A percentile compares a stretch with the other conserved stretches of the same genome.
Conservation (phyloP, 2,113 vertebrate genomes). For the Ammospiza caudacuta region DNA sequence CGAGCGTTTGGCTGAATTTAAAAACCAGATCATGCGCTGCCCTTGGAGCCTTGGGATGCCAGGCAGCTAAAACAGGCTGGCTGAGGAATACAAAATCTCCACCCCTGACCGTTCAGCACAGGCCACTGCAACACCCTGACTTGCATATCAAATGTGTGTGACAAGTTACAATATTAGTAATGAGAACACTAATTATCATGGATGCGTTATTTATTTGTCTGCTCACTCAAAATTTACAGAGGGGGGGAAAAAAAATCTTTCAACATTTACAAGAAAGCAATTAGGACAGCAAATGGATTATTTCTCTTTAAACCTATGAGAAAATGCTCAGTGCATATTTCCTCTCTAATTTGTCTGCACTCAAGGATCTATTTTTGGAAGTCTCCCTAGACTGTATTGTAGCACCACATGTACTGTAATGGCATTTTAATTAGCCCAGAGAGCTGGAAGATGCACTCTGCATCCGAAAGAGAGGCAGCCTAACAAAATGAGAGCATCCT, state of each 20-base stretch:
- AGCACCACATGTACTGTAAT: slow-evolving; percentile 65
- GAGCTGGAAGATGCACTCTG: slow-evolving; percentile 49
- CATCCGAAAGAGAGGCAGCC: slow-evolving; percentile 39
- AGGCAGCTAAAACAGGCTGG: background rate
- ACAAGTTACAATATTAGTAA: background rate
- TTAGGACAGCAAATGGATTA: slow-evolving; percentile 23
- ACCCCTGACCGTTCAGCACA: background rate
- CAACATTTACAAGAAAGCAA: slow-evolving; percentile 51
- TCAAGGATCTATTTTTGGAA: slow-evolving; percentile 71
- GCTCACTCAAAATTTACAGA: background rate
- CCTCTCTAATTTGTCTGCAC: slow-evolving; percentile 56
- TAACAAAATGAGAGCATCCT: slow-evolving; percentile 51
- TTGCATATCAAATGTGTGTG: background rate
- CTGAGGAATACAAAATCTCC: background rate
- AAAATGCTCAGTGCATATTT: slow-evolving; percentile 50
- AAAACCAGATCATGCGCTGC: background rate
- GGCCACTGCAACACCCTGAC: background rate
- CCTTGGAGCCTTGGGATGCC: background rate
- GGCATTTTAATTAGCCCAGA: slow-evolving; percentile 74
- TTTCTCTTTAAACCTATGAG: slow-evolving; percentile 58
- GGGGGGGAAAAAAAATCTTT: background rate
- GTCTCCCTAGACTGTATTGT: slow-evolving; percentile 65
- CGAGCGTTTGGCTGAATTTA: background rate
- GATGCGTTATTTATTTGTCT: slow-evolving; percentile 37
- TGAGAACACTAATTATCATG: background rate